These are phyloP conservation scores for Xerus inauris DNA, from an alignment of 2,113 vertebrate genomes.

Conservation along the genomic window DNA sequence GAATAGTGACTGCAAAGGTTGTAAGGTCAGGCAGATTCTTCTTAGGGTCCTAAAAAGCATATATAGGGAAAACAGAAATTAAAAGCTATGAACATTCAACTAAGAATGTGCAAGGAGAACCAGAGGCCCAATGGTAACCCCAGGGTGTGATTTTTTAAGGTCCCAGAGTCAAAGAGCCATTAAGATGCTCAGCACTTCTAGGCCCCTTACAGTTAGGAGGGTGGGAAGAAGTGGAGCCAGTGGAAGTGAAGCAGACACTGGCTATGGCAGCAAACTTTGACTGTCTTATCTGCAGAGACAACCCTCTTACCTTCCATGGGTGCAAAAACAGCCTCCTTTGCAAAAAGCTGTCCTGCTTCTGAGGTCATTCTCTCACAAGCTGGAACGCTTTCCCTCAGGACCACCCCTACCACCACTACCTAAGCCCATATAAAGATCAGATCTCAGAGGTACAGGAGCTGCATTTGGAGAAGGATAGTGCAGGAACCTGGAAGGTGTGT, in stretches of 20 bases:
- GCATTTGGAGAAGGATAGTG: fast-evolving
- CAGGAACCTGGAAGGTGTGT: background rate
- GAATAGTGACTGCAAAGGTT: background rate
- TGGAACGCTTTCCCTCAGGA: background rate
- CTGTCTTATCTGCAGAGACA: background rate
- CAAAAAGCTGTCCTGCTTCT: background rate
- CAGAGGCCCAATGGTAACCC: background rate
- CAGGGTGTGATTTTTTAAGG: background rate
- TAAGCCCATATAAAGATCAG: background rate
- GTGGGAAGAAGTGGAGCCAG: background rate
- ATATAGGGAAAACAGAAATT: background rate
- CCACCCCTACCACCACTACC: background rate
- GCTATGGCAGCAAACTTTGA: background rate
- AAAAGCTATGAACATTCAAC: background rate
- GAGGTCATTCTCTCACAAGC: background rate
- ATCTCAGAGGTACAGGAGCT: background rate
- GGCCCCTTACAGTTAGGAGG: background rate
- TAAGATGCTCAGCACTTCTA: background rate
- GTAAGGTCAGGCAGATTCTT: background rate
- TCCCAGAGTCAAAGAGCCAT: background rate
- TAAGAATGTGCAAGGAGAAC: background rate
- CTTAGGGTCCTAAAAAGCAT: background rate
- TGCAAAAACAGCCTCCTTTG: background rate
- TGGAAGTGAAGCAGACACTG: background rate
- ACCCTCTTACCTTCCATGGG: background rate